Base-by-base conservation (phyloP, 2,113 vertebrate species). In the Smithornis capensis region DNA sequence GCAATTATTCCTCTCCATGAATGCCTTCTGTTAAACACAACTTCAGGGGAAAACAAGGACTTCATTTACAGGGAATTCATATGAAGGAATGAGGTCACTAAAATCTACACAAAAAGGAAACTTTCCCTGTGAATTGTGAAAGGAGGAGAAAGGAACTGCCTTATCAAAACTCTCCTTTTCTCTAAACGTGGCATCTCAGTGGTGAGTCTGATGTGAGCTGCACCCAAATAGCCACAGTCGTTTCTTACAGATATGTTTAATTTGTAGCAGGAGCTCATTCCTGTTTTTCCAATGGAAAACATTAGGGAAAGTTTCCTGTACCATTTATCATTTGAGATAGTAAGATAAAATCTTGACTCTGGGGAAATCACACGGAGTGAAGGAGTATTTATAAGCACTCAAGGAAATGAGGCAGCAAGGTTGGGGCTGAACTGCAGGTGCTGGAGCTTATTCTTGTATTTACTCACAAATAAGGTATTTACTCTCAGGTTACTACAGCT, bases 81-180 rank as follows among this genome's bases (percentile, higher is more conserved):
- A 87, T 4, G 62, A 92, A 87, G 81, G 88, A 81, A 96, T 96
- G 96, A 96, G 93, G 93, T 97, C 95, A 97, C 84, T 52, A 93
- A 92, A 87, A 87, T n/a, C 92, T 21, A 60, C 89, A 96, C 78
- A 91, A 93, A 96, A 94, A 84, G 86, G 96, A 90, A 96, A 94
- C 63, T 84, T 92, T 94, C 83, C 73, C 73, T 82, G 60, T 74
- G 77, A 92, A 81, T 6, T 23, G 77, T 25, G 33, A 87, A 56
- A 73, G 73, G 65, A 65, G 47, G 94, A 83, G 90, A 96, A 93
- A 90, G 90, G 90, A 93, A 84, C 73, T 84, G 92, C 83, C 80
- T 84, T 18, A 50, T 44, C 47, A 63, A 45, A 82, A 87, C 71
- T 71, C 85, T 89, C 64, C 49, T 75, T 89, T 84, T 87, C 64